These are phyloP conservation scores for Limnephilus auricula DNA, from an alignment of 2,888 invertebrate species.

Conservation along the genomic window DNA sequence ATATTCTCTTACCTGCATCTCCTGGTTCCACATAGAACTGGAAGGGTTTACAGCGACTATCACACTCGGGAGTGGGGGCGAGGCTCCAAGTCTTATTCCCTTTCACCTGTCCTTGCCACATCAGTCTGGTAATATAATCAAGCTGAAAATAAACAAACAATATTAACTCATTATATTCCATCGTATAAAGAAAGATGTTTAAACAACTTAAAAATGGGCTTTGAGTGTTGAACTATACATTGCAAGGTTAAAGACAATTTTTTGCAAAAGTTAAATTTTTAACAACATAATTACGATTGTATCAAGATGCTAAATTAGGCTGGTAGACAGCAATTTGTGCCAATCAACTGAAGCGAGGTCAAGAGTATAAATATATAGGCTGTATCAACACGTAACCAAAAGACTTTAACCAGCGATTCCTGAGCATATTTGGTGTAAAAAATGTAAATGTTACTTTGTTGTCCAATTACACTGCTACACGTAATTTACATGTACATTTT, in stretches of 20 bases:
- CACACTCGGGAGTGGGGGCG: conserved; percentile 92
- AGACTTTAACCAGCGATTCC: no score
- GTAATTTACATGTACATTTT: no score
- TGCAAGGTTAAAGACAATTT: background rate
- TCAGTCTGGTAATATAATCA: conserved; percentile 92
- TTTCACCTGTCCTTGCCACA: conserved; percentile 95
- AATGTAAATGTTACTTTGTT: no score
- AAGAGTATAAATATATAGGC: background rate
- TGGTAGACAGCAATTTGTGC: background rate
- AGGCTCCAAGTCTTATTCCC: conserved; percentile 92
- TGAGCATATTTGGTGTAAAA: no score
- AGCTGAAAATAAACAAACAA: conserved; percentile 78
- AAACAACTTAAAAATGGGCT: background rate
- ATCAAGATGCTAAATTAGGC: background rate
- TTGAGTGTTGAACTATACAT: background rate
- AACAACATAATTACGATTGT: background rate
- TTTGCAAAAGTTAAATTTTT: background rate
- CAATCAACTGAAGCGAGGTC: background rate
- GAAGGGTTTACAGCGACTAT: conserved; percentile 84
- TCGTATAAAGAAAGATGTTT: no score
- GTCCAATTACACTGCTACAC: no score
- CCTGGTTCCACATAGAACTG: conserved; percentile 90
- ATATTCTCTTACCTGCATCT: conserved; percentile 82
- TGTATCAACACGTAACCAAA: no score
- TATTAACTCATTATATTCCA: background rate